Evolutionary conservation across 1,140 invertebrate species (phyloP).

Genomic region (Grapholita molesta): DNA sequence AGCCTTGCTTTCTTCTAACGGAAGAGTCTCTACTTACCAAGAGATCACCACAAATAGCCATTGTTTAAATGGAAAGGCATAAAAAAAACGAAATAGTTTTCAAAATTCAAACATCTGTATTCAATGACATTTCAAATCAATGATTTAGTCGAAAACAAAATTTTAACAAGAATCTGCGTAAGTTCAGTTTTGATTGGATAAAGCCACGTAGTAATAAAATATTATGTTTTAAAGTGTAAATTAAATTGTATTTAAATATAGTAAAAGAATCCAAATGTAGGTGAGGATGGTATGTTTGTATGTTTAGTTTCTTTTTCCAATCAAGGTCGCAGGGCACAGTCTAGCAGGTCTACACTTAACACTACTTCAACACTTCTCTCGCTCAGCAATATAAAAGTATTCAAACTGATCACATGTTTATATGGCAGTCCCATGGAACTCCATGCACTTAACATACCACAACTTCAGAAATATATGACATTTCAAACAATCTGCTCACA

Average conservation of each 20-base stretch:
- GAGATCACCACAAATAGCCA: too few species aligned
- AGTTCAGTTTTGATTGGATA: constrained; percentile 70
- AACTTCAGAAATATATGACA: constrained; percentile 67
- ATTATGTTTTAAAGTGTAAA: constrained; percentile 24
- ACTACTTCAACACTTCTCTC: constrained; percentile 69
- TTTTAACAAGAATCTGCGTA: constrained; percentile 72
- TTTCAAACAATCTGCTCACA: constrained; percentile 57
- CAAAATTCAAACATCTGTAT: constrained; percentile 76
- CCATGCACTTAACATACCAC: constrained; percentile 67
- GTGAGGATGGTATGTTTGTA: not conserved
- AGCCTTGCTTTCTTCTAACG: too few species aligned
- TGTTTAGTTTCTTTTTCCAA: constrained; percentile 54
- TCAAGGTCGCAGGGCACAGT: constrained; percentile 67
- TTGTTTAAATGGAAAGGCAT: not conserved
- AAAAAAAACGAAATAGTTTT: constrained; percentile 29
- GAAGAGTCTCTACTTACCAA: too few species aligned
- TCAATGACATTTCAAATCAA: constrained; percentile 72
- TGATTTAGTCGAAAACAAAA: constrained; percentile 75
- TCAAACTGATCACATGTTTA: constrained; percentile 76
- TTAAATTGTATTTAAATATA: constrained; percentile 17
- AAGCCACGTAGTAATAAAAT: constrained; percentile 51
- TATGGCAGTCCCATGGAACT: constrained; percentile 74
- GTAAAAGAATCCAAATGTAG: not conserved
- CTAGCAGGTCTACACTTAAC: constrained; percentile 76
- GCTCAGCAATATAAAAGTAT: constrained; percentile 76